phyloP scores from a whole-genome alignment of 2,888 invertebrate genomes.

The Dexiosoma caninum region DNA sequence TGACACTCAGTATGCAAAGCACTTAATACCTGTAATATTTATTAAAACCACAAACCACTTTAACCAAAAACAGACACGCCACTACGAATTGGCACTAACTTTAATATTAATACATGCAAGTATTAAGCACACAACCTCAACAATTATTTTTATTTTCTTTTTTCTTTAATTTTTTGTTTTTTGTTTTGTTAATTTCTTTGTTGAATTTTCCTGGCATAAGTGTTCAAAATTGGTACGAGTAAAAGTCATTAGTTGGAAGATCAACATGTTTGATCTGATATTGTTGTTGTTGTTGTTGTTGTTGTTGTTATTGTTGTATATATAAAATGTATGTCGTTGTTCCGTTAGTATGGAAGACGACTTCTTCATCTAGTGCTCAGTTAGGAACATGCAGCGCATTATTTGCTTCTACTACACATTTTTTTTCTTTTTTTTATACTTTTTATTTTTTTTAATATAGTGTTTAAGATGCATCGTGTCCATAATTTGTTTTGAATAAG shows the following conservation, averaged over 20 bases:
- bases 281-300: no score
- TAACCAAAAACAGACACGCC: neutral
- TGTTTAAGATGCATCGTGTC: slow-evolving; percentile 21
- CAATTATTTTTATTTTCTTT: neutral
- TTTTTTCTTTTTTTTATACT: neutral
- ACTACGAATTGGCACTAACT: slow-evolving; percentile 25
- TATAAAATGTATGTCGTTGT: slow-evolving; percentile 57
- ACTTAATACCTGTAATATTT: slow-evolving; percentile 34
- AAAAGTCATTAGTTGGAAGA: slow-evolving; percentile 57
- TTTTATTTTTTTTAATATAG: slow-evolving; percentile 5
- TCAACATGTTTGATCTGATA: slow-evolving; percentile 49
- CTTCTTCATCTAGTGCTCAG: neutral
- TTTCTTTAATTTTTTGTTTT: neutral
- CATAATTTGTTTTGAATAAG: slow-evolving; percentile 29
- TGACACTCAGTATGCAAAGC: slow-evolving; percentile 29
- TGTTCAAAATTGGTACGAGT: slow-evolving; percentile 45
- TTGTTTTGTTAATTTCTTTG: neutral
- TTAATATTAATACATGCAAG: no score
- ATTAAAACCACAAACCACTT: slow-evolving; percentile 29
- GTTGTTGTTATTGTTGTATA: no score
- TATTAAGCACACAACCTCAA: neutral
- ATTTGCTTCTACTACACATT: neutral
- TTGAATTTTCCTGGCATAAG: neutral
- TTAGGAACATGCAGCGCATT: neutral
- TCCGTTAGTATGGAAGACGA: slow-evolving; percentile 49